Percentiles rank a stretch among this genome's conserved stretches.
phyloP scores from a whole-genome alignment of 2,888 invertebrate species.

The Panopea generosa region DNA sequence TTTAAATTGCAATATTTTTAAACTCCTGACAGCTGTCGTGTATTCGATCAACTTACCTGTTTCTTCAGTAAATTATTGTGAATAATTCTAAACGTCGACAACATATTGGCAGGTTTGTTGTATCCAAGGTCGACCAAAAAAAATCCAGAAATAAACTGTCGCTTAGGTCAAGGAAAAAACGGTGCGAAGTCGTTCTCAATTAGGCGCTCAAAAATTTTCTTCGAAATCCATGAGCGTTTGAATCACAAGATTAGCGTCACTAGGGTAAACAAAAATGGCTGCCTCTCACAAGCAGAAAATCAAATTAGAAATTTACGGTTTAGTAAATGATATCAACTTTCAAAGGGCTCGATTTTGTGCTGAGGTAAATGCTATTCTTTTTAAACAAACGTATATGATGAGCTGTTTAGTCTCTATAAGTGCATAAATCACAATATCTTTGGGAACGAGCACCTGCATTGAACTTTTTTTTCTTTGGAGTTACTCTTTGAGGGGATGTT shows the following conservation, averaged over 20 bases:
- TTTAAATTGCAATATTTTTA: too few species aligned
- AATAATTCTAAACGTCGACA: slow-evolving; percentile 35
- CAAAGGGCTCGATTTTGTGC: slow-evolving; percentile 83
- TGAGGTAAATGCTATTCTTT: too few species aligned
- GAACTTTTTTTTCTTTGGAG: too few species aligned
- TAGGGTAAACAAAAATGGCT: slow-evolving; percentile 79
- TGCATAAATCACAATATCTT: too few species aligned
- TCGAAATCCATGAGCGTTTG: not conserved
- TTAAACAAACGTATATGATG: too few species aligned
- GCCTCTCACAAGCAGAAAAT: slow-evolving; percentile 37
- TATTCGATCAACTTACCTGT: slow-evolving; percentile 49
- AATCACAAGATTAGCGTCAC: slow-evolving; percentile 55
- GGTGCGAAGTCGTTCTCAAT: not conserved
- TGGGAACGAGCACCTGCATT: too few species aligned
- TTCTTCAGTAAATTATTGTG: slow-evolving; percentile 17
- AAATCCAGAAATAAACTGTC: not conserved
- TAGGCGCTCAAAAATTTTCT: too few species aligned
- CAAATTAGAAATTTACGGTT: slow-evolving; percentile 76
- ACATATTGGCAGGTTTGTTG: slow-evolving; percentile 27
- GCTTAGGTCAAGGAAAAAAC: too few species aligned
- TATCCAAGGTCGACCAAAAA: not conserved
- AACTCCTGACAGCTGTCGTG: too few species aligned
- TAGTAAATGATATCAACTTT: slow-evolving; percentile 82
- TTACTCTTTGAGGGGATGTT: too few species aligned
- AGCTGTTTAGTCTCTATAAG: too few species aligned